phyloP scores from a whole-genome alignment of 2,888 invertebrate genomes.

The Eilema caniola region DNA sequence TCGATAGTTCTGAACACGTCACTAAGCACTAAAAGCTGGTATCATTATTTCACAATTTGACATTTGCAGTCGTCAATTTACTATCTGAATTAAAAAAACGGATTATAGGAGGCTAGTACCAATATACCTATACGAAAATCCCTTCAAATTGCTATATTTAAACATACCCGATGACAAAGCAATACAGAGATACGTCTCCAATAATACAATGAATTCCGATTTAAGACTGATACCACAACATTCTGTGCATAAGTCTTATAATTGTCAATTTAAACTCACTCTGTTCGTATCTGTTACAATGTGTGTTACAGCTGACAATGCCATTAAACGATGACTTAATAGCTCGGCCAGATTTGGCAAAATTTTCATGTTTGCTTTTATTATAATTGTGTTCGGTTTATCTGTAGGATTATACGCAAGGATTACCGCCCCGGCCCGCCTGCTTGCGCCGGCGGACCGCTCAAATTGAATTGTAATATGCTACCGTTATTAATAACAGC shows the following conservation, averaged over 20 bases:
- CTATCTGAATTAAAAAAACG: too few species aligned
- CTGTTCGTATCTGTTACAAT: constrained; percentile 4
- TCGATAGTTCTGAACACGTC: too few species aligned
- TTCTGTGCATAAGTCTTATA: background rate
- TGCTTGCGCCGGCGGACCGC: constrained; percentile 63
- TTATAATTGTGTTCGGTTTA: constrained; percentile 84
- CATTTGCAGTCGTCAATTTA: too few species aligned
- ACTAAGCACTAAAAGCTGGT: too few species aligned
- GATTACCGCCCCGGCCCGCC: constrained; percentile 67
- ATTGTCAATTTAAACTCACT: constrained; percentile 14
- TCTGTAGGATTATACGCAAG: constrained; percentile 71
- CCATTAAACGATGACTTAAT: constrained; percentile 71
- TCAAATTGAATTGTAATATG: constrained; percentile 86
- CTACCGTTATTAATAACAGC: constrained; percentile 82
- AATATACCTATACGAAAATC: too few species aligned
- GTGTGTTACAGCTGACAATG: constrained; percentile 72
- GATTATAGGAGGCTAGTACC: too few species aligned
- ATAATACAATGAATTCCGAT: background rate
- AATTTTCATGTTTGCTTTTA: constrained; percentile 84
- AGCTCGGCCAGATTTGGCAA: constrained; percentile 70
- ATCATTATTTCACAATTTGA: too few species aligned
- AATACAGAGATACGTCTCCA: background rate
- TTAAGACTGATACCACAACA: background rate
- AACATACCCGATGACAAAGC: background rate
- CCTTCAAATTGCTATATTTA: background rate